Conservation (phyloP, 35 echinoderm and acorn worm species). For the Lytechinus pictus region DNA sequence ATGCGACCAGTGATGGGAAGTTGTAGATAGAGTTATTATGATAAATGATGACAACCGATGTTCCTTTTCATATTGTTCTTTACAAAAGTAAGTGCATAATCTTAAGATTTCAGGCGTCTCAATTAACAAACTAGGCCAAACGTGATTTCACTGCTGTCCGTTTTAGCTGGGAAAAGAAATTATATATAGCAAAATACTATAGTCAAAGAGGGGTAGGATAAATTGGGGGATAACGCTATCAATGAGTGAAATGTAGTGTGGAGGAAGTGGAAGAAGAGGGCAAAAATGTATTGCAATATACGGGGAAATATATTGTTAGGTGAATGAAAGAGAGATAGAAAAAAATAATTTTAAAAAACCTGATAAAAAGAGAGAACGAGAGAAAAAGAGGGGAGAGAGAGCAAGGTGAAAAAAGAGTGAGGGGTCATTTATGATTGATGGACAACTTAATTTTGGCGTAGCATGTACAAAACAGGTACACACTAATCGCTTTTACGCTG, state of each 20-base stretch:
- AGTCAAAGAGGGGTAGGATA: neutral
- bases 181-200: neutral
- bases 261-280: neutral
- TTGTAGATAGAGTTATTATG: neutral
- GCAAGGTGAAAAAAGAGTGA: too few relatives aligned
- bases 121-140: neutral
- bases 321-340: too few relatives aligned
- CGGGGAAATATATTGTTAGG: too few relatives aligned
- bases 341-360: too few relatives aligned
- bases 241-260: neutral
- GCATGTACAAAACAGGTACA: neutral
- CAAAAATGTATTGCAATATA: too few relatives aligned
- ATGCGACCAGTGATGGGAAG: neutral
- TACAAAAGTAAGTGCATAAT: neutral
- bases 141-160: neutral
- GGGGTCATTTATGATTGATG: neutral
- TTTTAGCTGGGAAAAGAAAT: neutral
- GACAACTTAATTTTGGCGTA: neutral
- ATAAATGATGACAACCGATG: neutral
- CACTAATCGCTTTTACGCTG: neutral
- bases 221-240: neutral
- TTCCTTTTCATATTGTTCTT: neutral
- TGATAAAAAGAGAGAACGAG: too few relatives aligned
- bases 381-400: neutral
- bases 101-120: neutral